Evolutionary conservation across 1,140 invertebrate genomes (phyloP).

Genomic region (Eupristina koningsbergeri): DNA sequence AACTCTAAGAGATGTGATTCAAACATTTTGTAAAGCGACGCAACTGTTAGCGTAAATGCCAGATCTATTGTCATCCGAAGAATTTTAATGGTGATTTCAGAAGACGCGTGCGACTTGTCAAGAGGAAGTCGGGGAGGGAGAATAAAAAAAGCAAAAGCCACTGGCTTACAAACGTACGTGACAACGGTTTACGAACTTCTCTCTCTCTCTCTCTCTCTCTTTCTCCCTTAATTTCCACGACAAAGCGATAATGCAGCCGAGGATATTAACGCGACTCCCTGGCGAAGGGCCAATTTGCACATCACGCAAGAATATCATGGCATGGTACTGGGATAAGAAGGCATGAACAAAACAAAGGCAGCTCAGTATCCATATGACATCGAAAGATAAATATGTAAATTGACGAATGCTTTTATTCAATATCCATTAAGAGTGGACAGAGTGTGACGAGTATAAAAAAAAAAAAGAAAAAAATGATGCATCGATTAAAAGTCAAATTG

Average conservation of each 20-base stretch:
- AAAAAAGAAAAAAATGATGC: no score
- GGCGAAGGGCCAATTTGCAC: slow-evolving; percentile 58
- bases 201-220: slow-evolving; percentile 20
- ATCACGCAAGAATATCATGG: slow-evolving; percentile 20
- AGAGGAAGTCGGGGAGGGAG: background rate
- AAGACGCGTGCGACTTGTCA: slow-evolving; percentile 11
- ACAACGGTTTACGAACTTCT: slow-evolving; percentile 46
- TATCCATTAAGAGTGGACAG: background rate
- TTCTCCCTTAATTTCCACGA: slow-evolving; percentile 49
- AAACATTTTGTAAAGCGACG: background rate
- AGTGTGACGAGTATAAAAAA: background rate
- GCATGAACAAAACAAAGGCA: slow-evolving; percentile 34
- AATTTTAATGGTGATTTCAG: slow-evolving; percentile 16
- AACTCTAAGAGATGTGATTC: background rate
- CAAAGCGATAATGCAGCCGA: slow-evolving; percentile 58
- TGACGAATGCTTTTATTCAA: background rate
- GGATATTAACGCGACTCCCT: slow-evolving; percentile 58
- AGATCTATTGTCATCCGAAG: slow-evolving; percentile 5
- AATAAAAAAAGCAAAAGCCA: slow-evolving; percentile 5
- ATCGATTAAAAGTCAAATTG: background rate
- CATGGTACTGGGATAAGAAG: slow-evolving; percentile 20
- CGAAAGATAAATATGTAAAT: background rate
- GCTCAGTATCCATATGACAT: background rate
- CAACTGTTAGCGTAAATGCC: background rate
- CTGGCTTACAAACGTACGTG: slow-evolving; percentile 43